Base-by-base conservation (phyloP, 1,140 invertebrate genomes). In the Zeugodacus cucurbitae region DNA sequence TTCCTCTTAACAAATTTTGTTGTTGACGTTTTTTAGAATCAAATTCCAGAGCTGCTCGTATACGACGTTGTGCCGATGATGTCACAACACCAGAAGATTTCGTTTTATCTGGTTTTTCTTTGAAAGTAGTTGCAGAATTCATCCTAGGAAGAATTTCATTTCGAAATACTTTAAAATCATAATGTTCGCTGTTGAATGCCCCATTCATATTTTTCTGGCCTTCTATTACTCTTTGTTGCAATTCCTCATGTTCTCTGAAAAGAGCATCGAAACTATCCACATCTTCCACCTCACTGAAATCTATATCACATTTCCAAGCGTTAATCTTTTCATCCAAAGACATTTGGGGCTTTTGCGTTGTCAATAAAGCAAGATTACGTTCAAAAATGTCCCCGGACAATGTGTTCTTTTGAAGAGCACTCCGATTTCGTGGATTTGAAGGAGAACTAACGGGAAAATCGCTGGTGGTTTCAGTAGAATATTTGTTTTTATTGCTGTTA, bases 321-420 rank as follows among this genome's bases (percentile, higher is more conserved):
- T 88, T 88, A 1, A 93, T 89, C 82, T 93, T 93, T 48, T 93
- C 92, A 14, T 85, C 89, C 8, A 91, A 88, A 48, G 89, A 91
- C 91, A 93, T 90, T 59, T 91, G 92, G 0, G 92, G 91, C 59
- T 93, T 91, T 2, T 90, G 87, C 64, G 91, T 89, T 29, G 91
- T 90, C 32, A 93, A 90, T 89, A 87, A 89, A 1, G 90, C 91
- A 34, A 93, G 26, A 17, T 90, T 89, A 0, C 91, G 89, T 86
- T 92, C 92, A 90, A 93, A 90, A 2, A 89, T 90, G 20, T 93
- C 92, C 0, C 91, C 90, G 10, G 91, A 89, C 1, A 93, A 89
- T 0, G 92, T 93, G 26, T 91, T 93, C 54, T 93, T 93, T 17
- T 93, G 88, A 2, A 91, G 67, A 1, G 88, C 89, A 32, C 87